Evolutionary conservation across 2,113 vertebrate genomes (phyloP), one percentile per base, ranked within the genome.

Genomic region (Australoheros scitulus): DNA sequence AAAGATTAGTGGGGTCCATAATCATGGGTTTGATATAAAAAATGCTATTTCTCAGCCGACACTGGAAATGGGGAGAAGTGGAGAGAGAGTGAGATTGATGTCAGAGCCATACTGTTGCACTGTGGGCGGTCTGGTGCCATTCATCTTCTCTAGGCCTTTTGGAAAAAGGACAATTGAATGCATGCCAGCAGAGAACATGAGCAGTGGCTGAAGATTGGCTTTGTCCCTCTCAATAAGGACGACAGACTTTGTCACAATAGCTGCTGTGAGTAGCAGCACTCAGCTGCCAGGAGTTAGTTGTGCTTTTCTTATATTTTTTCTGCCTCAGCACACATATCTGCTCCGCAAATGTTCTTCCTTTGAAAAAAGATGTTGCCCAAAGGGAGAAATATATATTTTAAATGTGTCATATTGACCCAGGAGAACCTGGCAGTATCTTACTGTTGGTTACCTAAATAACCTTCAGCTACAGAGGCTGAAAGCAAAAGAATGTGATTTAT

Each of bases 121-220:
- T 38, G 72, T 76, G 24, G 68, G 68, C 1, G 43, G 61, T 87
- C 68, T 68, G 65, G 11, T 76, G 55, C 41, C 61, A 9, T 68
- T 82, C 5, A 36, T 75, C 61, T 64, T 75, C 78, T 83, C 11
- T 50, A 36, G 76, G 50, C 17, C 18, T 47, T 75, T 57, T 4
- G 3, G 32, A 70, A 41, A 55, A 11, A 65, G 11, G 41, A 24
- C 1, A 56, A 0, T 32, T 47, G 68, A 79, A 80, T 84, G 56
- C 15, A 50, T 60, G 41, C 38, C 18, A 72, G 22, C 34, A n/a
- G 50, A 52, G 24, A 17, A 68, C 55, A 59, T 57, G 63, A 80
- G 57, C 18, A 4, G n/a, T 24, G 64, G 75, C 43, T 76, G 36
- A 38, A 64, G 29, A 26, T 82, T 41, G 20, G 43, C 9, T 7